Evolutionary conservation across 2,797 vertebrate genomes (phyloP), one percentile per base, ranked within the genome.

Genomic region (Holocentrus rufus): DNA sequence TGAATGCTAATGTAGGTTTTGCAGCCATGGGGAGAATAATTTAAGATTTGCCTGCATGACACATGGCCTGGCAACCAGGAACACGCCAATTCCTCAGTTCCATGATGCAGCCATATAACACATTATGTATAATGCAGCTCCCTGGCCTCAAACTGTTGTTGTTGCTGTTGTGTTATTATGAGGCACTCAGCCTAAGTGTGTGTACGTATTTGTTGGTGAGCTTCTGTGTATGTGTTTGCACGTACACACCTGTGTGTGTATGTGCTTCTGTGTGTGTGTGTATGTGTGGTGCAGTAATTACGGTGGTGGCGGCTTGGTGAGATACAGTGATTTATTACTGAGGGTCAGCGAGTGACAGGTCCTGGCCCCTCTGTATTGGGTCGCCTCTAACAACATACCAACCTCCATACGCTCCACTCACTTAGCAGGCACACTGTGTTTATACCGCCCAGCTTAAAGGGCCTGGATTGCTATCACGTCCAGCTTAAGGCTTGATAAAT

Each of bases 301-400:
- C 77, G 74, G 82, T 79, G 69, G 77, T 15, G 68, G 81, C 53
- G 81, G 84, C 85, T 77, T 85, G 84, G 72, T 72, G 85, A 90
- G 90, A 71, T 86, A 81, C 74, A 80, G 80, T 91, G 93, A 93
- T 93, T 92, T 94, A 94, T 94, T 93, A 91, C 86, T 39, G 60
- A 72, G 87, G 92, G 91, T 94, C 88, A 91, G 84, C 65, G 82
- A 63, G 77, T 88, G 90, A 91, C 91, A 88, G 87, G 89, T 87
- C 82, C 72, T 82, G 82, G 89, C 89, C 88, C 85, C 88, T 79
- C 76, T 83, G 80, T 84, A 88, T 87, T 83, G 72, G 87, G 80
- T 85, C 66, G 69, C 80, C 64, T 83, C 77, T 85, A 89, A 90
- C 90, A 91, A 85, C 86, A 85, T 87, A 72, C 85, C 88, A 72